A percentile compares a stretch with the other conserved stretches of the same genome.
phyloP scores from a whole-genome alignment of 1,140 invertebrate species.

The Papilio polytes region DNA sequence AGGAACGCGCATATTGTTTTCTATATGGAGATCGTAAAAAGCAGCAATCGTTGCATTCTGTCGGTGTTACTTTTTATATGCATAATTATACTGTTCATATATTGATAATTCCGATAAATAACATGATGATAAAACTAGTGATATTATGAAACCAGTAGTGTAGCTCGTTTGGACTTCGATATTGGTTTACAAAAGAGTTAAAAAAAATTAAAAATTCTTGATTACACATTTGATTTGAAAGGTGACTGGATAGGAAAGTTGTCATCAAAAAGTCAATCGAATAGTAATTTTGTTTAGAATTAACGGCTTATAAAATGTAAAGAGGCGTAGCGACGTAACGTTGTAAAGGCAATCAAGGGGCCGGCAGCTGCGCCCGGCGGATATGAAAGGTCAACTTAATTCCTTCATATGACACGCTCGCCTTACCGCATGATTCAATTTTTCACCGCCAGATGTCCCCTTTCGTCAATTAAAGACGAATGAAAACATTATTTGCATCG shows the following conservation, averaged over 20 bases:
- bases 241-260: background rate
- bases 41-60: background rate
- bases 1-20: slow-evolving; percentile 27
- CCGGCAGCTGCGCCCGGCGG: slow-evolving; percentile 68
- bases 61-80: background rate
- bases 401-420: slow-evolving; percentile 68
- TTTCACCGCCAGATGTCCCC: slow-evolving; percentile 72
- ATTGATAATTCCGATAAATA: background rate
- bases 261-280: slow-evolving; percentile 21
- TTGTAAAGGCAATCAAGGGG: slow-evolving; percentile 64
- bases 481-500: slow-evolving; percentile 74
- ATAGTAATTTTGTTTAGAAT: slow-evolving; percentile 34
- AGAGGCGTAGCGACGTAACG: slow-evolving; percentile 45
- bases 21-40: slow-evolving; percentile 9
- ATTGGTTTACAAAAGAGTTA: background rate
- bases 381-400: slow-evolving; percentile 75
- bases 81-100: slow-evolving; percentile 9
- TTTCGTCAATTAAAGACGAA: slow-evolving; percentile 71
- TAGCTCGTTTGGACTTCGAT: background rate
- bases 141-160: background rate
- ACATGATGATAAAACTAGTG: background rate
- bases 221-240: slow-evolving; percentile 11
- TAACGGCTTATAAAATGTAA: slow-evolving; percentile 41
- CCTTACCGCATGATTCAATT: slow-evolving; percentile 77
- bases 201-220: slow-evolving; percentile 1